Percentiles rank a stretch among this genome's conserved stretches.
phyloP scores from a whole-genome alignment of 2,113 vertebrate genomes.

The Condylura cristata region DNA sequence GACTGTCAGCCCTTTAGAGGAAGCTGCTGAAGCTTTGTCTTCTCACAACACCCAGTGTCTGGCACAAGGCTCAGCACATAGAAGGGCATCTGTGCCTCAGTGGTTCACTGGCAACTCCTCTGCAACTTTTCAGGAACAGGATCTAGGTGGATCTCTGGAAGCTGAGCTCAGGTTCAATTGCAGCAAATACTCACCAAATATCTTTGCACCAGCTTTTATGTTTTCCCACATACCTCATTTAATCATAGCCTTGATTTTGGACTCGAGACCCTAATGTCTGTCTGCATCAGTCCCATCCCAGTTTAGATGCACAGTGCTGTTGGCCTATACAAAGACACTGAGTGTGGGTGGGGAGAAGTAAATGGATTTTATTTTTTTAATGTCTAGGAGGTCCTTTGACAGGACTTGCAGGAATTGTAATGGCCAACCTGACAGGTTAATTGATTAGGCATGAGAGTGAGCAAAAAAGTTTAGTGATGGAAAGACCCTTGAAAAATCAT shows the following conservation, averaged over 20 bases:
- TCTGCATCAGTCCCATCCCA: background rate
- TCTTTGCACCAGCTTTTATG: background rate
- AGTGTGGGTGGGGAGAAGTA: background rate
- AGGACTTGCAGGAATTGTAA: background rate
- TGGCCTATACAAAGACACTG: background rate
- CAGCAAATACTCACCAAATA: background rate
- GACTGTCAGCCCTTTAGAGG: conserved; percentile 42
- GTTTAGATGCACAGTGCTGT: background rate
- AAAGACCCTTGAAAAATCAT: conserved; percentile 29
- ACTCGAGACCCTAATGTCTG: background rate
- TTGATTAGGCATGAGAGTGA: background rate
- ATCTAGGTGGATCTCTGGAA: background rate
- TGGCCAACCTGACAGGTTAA: conserved; percentile 15
- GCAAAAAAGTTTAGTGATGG: background rate
- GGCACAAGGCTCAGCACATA: background rate
- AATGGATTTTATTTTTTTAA: background rate
- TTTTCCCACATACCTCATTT: background rate
- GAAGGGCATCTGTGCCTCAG: background rate
- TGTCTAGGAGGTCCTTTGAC: conserved; percentile 6
- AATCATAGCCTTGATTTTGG: background rate
- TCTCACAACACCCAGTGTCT: background rate
- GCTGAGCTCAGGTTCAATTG: background rate
- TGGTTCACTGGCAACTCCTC: background rate
- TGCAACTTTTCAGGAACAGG: background rate
- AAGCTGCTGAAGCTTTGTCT: conserved; percentile 55